Conservation (phyloP, 2,113 vertebrate species). For the Riparia riparia region DNA sequence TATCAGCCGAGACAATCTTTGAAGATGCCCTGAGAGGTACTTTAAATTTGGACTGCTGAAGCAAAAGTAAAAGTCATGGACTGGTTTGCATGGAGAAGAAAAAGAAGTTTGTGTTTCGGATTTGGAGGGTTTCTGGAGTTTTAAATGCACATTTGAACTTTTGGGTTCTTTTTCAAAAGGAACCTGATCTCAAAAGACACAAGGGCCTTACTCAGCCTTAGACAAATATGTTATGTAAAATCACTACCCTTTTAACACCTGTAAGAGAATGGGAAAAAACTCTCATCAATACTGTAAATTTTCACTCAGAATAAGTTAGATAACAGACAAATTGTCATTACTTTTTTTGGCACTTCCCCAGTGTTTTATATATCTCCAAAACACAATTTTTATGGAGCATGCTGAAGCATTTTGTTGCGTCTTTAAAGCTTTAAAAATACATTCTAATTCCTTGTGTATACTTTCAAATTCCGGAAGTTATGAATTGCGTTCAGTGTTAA, state of each 20-base stretch:
- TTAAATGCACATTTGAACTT: background rate
- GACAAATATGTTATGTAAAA: background rate
- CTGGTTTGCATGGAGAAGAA: background rate
- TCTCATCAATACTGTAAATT: background rate
- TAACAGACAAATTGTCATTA: background rate
- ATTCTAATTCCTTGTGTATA: background rate
- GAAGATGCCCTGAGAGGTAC: background rate
- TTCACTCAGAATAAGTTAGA: background rate
- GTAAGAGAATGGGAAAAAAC: background rate
- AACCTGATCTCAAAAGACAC: background rate
- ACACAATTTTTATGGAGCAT: background rate
- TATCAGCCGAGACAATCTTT: background rate
- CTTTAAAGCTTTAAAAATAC: background rate
- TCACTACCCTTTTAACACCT: background rate
- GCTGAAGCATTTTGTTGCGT: background rate
- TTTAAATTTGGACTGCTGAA: background rate
- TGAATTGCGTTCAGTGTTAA: background rate
- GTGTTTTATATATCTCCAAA: background rate
- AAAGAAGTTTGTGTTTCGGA: background rate
- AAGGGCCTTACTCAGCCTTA: background rate
- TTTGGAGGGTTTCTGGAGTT: background rate
- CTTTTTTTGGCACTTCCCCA: background rate
- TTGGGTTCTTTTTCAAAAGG: background rate
- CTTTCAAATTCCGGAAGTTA: background rate
- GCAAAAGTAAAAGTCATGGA: background rate